These are phyloP conservation scores for Bettongia penicillata DNA, from an alignment of 2,113 vertebrate species.

Conservation along the genomic window DNA sequence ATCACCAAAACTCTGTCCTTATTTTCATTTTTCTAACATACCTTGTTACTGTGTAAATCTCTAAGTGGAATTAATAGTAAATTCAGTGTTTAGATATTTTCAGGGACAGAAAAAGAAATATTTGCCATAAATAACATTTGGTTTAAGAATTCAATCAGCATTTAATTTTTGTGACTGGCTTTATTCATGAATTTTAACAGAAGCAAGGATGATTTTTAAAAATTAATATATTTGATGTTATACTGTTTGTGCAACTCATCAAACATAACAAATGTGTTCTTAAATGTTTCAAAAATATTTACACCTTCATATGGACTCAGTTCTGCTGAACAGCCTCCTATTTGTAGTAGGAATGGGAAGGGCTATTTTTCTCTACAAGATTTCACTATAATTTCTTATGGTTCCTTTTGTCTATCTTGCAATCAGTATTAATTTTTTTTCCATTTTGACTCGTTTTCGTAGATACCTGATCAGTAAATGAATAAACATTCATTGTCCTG, in stretches of 20 bases:
- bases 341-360: neutral
- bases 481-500: neutral
- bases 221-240: neutral
- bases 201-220: slow-evolving; percentile 22
- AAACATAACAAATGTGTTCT: slow-evolving; percentile 22
- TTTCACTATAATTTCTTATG: slow-evolving; percentile 17
- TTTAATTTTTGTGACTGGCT: slow-evolving; percentile 7
- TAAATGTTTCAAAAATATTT: slow-evolving; percentile 22
- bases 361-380: neutral
- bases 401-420: slow-evolving; percentile 24
- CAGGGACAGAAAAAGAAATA: slow-evolving; percentile 37
- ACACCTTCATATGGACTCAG: slow-evolving; percentile 3
- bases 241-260: neutral
- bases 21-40: slow-evolving; percentile 25
- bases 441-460: slow-evolving; percentile 30
- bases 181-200: slow-evolving; percentile 5
- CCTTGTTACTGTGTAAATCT: slow-evolving; percentile 4
- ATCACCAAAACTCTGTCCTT: neutral
- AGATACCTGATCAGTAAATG: slow-evolving; percentile 36
- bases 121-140: slow-evolving; percentile 39
- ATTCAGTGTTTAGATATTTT: slow-evolving; percentile 12
- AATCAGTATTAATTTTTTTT: slow-evolving; percentile 23
- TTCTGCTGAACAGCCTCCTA: neutral
- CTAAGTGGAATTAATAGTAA: neutral
- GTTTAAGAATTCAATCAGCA: slow-evolving; percentile 1